Evolutionary conservation across 2,113 vertebrate species (phyloP).

Genomic region (Muntiacus muntjak): DNA sequence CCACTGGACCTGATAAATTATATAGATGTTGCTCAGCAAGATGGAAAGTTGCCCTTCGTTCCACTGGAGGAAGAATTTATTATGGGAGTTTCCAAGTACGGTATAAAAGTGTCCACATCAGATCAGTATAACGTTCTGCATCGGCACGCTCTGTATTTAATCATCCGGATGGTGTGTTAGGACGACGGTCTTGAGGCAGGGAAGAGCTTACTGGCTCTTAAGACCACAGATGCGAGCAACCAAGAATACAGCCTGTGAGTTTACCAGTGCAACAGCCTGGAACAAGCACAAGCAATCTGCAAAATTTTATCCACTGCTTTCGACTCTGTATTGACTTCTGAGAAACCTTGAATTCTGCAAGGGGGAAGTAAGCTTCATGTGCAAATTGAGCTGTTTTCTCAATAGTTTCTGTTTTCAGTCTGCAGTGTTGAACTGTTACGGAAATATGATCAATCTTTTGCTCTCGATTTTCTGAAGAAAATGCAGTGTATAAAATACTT

Average conservation of each 20-base stretch:
- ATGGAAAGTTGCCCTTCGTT: slow-evolving; percentile 96
- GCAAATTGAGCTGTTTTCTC: background rate
- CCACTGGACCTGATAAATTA: slow-evolving; percentile 96
- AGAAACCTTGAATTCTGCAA: slow-evolving; percentile 86
- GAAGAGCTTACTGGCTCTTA: slow-evolving; percentile 93
- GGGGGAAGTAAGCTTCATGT: background rate
- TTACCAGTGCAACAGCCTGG: slow-evolving; percentile 95
- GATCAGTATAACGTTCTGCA: slow-evolving; percentile 96
- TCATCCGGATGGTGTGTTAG: slow-evolving; percentile 96
- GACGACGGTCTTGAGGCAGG: slow-evolving; percentile 95
- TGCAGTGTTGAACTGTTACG: background rate
- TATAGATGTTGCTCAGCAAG: slow-evolving; percentile 98
- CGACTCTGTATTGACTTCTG: slow-evolving; percentile 89
- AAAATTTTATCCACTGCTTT: slow-evolving; percentile 94
- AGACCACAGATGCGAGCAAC: slow-evolving; percentile 89
- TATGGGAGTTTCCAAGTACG: slow-evolving; percentile 95
- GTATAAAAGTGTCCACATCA: slow-evolving; percentile 93
- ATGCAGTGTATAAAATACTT: background rate
- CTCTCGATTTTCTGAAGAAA: background rate
- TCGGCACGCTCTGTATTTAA: slow-evolving; percentile 93
- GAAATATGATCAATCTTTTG: background rate
- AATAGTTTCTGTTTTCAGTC: background rate
- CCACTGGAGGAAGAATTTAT: slow-evolving; percentile 95
- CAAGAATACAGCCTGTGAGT: slow-evolving; percentile 95
- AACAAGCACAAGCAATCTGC: slow-evolving; percentile 97